phyloP scores from a whole-genome alignment of 2,113 vertebrate species.

The Nothoprocta pentlandii region DNA sequence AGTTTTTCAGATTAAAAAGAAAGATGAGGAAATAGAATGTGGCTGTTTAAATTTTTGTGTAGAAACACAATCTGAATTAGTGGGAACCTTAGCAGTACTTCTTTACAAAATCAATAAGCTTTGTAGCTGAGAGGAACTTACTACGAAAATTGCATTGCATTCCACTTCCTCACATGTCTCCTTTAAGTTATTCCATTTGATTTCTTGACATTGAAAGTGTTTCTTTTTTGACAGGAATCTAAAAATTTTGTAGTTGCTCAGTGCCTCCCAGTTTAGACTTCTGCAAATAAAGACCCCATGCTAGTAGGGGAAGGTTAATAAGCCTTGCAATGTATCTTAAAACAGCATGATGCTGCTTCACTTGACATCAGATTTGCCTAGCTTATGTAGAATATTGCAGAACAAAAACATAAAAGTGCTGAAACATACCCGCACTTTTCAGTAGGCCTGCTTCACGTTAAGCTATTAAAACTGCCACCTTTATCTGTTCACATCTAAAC shows the following conservation, averaged over 20 bases:
- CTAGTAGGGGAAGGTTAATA: neutral
- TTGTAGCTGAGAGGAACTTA: neutral
- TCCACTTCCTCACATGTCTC: neutral
- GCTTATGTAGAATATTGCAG: neutral
- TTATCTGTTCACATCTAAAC: neutral
- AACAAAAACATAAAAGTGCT: neutral
- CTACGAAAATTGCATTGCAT: neutral
- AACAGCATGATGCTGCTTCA: neutral
- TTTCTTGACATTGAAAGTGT: neutral
- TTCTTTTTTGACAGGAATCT: neutral
- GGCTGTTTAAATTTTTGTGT: neutral
- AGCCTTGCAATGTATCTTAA: neutral
- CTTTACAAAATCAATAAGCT: neutral
- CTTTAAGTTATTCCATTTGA: neutral
- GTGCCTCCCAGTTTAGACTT: neutral
- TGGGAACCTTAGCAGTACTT: neutral
- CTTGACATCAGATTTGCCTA: neutral
- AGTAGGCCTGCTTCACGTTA: neutral
- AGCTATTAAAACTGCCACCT: neutral
- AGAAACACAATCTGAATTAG: neutral
- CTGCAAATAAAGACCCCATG: neutral
- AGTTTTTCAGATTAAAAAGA: neutral
- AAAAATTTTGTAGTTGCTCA: neutral
- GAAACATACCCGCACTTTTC: neutral
- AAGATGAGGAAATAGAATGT: neutral